Base-by-base conservation (phyloP, 2,113 vertebrate genomes). In the Hemichromis elongatus region DNA sequence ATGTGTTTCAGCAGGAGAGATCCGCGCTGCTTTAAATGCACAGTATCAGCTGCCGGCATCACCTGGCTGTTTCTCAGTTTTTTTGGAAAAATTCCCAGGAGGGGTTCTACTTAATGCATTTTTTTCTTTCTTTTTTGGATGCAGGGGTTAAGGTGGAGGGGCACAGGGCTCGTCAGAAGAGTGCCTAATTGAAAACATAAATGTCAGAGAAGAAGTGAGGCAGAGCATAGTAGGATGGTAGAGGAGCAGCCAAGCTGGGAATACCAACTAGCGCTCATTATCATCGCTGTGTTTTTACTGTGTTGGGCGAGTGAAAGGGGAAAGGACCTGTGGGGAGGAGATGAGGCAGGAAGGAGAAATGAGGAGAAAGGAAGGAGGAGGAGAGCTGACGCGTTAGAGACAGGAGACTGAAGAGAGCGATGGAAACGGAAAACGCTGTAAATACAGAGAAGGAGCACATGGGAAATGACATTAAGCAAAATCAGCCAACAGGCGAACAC, bases 171-270 rank as follows among this genome's bases (percentile, higher is more conserved):
- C n/a, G 56, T 90, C 77, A 52, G 79, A 77, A 77, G 78, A 52
- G 80, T 24, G 75, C 56, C 86, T 93, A 93, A 94, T 91, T 94
- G 90, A 93, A 94, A 91, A 91, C 84, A 90, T 81, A 89, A 92
- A 95, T 92, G 93, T 95, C 92, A 93, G 91, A 70, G 87, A 88
- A 85, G 84, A 88, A 90, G 86, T 14, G 42, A 86, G 85, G 82
- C 77, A 85, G 45, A 79, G 81, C 30, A 40, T 11, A 11, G 80
- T 55, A 56, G 59, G 56, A 83, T 7, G 75, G 77, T 40, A 19
- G 88, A 89, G 84, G 77, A 86, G 88, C 57, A 85, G 59, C 66
- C 78, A 24, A 57, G 35, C 16, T 35, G 90, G 88, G 91, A 93
- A 94, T 93, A 90, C 84, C 89, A 92, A 93, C 86, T 77, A 95